These are phyloP conservation scores for Conchocele bisecta DNA, from an alignment of 2,888 invertebrate genomes.

Conservation along the genomic window DNA sequence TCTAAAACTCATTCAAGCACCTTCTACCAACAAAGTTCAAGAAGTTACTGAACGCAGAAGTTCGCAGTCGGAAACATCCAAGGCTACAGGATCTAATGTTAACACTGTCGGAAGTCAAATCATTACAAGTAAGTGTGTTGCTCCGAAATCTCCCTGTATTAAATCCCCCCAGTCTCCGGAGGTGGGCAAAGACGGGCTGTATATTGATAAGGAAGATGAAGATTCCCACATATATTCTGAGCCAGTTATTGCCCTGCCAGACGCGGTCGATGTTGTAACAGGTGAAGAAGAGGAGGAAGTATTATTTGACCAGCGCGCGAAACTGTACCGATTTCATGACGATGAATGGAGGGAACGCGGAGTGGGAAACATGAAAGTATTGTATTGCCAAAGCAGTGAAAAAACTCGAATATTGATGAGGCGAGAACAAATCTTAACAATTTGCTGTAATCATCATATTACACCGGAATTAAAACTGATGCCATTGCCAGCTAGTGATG, in stretches of 20 bases:
- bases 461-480: constrained; percentile 89
- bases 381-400: constrained; percentile 88
- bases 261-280: constrained; percentile 86
- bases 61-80: too few relatives aligned
- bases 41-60: too few relatives aligned
- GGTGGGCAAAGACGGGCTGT: constrained; percentile 70
- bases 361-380: constrained; percentile 84
- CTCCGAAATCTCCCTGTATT: constrained; percentile 25
- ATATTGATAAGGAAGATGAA: constrained; percentile 83
- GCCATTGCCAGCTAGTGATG: constrained; percentile 89
- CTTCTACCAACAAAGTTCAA: too few relatives aligned
- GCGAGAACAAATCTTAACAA: constrained; percentile 93
- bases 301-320: constrained; percentile 91
- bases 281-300: constrained; percentile 94
- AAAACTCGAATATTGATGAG: constrained; percentile 91
- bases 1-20: too few relatives aligned
- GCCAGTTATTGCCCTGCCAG: constrained; percentile 83
- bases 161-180: constrained; percentile 65
- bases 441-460: constrained; percentile 95
- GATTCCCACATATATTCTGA: constrained; percentile 89
- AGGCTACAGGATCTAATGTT: too few relatives aligned
- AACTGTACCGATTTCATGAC: constrained; percentile 86
- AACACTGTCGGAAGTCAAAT: too few relatives aligned
- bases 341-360: constrained; percentile 84
- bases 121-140: constrained; percentile 37